Evolutionary conservation across 2,113 vertebrate species (phyloP).

Genomic region (Meles meles): DNA sequence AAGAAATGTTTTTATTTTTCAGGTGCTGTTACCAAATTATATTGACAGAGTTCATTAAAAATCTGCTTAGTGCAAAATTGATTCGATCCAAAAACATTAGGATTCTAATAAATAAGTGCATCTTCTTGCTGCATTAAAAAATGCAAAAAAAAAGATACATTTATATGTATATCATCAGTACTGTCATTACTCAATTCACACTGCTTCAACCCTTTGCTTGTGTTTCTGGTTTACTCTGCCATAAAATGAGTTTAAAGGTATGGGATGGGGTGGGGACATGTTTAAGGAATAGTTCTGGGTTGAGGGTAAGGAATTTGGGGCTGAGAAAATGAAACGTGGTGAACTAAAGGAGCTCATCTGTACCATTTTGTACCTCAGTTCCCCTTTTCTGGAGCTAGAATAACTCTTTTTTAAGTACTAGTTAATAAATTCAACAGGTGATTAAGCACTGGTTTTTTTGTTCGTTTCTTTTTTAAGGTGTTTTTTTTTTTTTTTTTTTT

Average conservation of each 20-base stretch:
- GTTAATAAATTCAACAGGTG: neutral
- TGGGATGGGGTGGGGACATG: neutral
- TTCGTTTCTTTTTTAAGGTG: no score
- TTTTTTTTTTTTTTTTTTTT: no score
- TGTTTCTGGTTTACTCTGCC: neutral
- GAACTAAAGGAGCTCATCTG: neutral
- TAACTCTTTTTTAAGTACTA: neutral
- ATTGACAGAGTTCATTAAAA: constrained; percentile 17
- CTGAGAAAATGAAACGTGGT: constrained; percentile 6
- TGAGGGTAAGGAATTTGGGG: neutral
- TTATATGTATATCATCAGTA: neutral
- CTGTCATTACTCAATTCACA: neutral
- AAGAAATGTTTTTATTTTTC: neutral
- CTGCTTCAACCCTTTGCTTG: neutral
- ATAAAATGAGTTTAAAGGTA: neutral
- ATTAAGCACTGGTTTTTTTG: neutral
- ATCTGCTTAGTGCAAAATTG: constrained; percentile 21
- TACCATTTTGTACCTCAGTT: neutral
- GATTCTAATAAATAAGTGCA: constrained; percentile 25
- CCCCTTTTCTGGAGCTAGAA: neutral
- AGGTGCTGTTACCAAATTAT: constrained; percentile 7
- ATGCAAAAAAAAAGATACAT: neutral
- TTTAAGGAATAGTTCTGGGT: neutral
- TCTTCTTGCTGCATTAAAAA: neutral
- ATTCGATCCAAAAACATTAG: neutral